A percentile compares a stretch with the other conserved stretches of the same genome.
phyloP scores from a whole-genome alignment of 2,888 invertebrate genomes.

The Drosophila macrothrix region DNA sequence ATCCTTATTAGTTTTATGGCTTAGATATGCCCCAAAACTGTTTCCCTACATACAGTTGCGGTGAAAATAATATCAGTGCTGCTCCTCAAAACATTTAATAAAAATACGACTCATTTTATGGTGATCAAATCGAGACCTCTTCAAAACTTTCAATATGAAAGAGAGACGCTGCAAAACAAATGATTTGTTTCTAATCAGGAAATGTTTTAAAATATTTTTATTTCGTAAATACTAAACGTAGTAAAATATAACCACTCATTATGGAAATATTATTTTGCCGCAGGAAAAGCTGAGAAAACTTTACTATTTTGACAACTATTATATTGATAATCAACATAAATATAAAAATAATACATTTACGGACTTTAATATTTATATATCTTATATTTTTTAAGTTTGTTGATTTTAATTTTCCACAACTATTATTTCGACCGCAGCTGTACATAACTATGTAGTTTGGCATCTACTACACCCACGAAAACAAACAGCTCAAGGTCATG shows the following conservation, averaged over 20 bases:
- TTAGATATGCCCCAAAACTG: background rate
- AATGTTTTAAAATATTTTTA: too few relatives aligned
- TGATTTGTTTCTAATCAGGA: too few relatives aligned
- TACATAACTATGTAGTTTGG: background rate
- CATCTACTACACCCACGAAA: background rate
- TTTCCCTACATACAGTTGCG: background rate
- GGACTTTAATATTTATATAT: background rate
- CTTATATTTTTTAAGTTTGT: background rate
- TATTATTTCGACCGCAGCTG: background rate
- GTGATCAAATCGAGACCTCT: too few relatives aligned
- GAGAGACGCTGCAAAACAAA: too few relatives aligned
- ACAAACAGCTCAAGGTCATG: slow-evolving; percentile 58
- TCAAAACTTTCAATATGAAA: too few relatives aligned
- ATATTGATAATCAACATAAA: background rate
- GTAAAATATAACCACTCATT: too few relatives aligned
- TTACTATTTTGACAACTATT: background rate
- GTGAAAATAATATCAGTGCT: background rate
- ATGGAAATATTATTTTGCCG: background rate
- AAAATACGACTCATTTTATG: too few relatives aligned
- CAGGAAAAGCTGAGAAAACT: background rate
- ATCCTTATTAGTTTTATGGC: background rate
- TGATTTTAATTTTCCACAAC: background rate
- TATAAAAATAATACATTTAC: too few relatives aligned
- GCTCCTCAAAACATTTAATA: background rate
- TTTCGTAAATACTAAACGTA: too few relatives aligned